A percentile compares a stretch with the other conserved stretches of the same genome.
These are phyloP conservation scores for Megatriorchis doriae DNA, from an alignment of 2,113 vertebrate genomes.

Conservation along the genomic window DNA sequence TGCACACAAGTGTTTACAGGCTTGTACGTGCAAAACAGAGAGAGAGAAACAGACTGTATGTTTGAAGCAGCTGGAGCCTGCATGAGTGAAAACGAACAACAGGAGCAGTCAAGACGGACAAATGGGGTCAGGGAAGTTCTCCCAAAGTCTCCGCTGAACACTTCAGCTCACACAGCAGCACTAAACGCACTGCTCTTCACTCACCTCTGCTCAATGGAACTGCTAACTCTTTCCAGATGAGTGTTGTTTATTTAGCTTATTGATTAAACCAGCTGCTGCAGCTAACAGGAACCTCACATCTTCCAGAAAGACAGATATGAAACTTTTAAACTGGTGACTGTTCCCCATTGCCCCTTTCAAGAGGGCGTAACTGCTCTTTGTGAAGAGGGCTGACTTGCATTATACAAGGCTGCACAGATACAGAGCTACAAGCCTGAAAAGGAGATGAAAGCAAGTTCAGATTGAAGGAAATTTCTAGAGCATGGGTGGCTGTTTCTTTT, in stretches of 20 bases:
- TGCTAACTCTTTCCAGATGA: conserved; percentile 51
- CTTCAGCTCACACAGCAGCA: neutral
- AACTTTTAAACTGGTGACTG: neutral
- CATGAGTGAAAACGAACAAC: neutral
- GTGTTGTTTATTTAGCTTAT: conserved; percentile 39
- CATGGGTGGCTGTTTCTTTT: neutral
- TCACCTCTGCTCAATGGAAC: neutral
- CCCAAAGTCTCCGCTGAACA: neutral
- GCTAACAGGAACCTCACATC: neutral
- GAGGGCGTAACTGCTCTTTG: neutral
- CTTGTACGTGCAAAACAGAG: neutral
- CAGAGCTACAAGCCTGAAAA: neutral
- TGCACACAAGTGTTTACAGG: neutral
- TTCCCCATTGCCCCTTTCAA: neutral
- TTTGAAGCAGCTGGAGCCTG: neutral
- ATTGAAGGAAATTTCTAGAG: neutral
- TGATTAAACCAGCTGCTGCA: conserved; percentile 38
- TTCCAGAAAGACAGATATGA: conserved; percentile 2
- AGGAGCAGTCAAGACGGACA: neutral
- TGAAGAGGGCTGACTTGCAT: neutral
- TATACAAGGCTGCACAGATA: neutral
- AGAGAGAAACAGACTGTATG: neutral
- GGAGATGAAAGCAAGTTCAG: conserved; percentile 32
- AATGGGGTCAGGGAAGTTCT: neutral
- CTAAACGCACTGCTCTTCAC: neutral